A percentile compares a stretch with the other conserved stretches of the same genome.
Evolutionary conservation across 1,140 invertebrate species (phyloP).

Genomic region (Bombus balteatus): DNA sequence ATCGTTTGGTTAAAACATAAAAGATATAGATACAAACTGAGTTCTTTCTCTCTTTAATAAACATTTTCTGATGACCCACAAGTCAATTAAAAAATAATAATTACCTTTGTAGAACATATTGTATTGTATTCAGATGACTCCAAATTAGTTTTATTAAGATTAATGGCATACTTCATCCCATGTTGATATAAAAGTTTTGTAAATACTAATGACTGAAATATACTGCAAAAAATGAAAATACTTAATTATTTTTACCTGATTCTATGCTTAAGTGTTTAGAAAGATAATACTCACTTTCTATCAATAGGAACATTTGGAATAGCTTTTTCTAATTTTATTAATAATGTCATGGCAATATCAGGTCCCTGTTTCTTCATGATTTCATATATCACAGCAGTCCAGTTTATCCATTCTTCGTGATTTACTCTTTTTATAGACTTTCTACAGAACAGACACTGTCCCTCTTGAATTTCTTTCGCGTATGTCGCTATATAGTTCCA

Average conservation of each 20-base stretch:
- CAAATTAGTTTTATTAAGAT: constrained; percentile 69
- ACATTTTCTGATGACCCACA: neutral
- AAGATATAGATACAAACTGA: neutral
- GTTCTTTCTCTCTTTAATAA: neutral
- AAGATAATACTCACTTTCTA: constrained; percentile 66
- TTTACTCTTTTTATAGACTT: constrained; percentile 50
- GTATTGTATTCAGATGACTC: constrained; percentile 69
- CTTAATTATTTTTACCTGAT: constrained; percentile 5
- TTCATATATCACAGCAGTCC: constrained; percentile 71
- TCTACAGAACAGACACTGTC: constrained; percentile 74
- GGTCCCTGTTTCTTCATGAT: constrained; percentile 74
- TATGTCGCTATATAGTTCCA: constrained; percentile 69
- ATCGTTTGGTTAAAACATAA: neutral
- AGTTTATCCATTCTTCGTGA: constrained; percentile 70
- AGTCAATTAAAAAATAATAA: neutral
- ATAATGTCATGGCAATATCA: constrained; percentile 69
- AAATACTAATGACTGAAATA: constrained; percentile 80
- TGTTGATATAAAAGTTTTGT: constrained; percentile 77
- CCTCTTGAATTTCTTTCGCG: constrained; percentile 67
- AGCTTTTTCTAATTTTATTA: constrained; percentile 69
- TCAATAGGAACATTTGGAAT: constrained; percentile 72
- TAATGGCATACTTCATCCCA: constrained; percentile 72
- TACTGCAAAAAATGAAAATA: constrained; percentile 68
- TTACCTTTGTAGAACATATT: constrained; percentile 78
- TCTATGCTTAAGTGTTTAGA: neutral